Percentiles rank a stretch among this genome's conserved stretches.
phyloP scores from a whole-genome alignment of 2,113 vertebrate genomes.

The Brachypodius melanocephalos region DNA sequence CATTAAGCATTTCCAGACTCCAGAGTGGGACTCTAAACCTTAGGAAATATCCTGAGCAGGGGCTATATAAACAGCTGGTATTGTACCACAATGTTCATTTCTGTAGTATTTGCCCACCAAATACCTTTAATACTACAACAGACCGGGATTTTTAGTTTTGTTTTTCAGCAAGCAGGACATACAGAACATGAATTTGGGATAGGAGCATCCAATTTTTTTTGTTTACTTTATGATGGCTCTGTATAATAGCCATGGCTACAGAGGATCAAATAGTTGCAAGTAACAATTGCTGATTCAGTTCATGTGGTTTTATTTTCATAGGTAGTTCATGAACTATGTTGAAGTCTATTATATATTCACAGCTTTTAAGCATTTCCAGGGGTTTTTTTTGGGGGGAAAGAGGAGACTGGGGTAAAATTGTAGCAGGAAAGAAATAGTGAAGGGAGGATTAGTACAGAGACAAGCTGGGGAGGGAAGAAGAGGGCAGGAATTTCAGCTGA shows the following conservation, averaged over 20 bases:
- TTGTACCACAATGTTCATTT: not conserved
- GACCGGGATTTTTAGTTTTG: not conserved
- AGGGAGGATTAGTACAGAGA: not conserved
- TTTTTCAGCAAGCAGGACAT: not conserved
- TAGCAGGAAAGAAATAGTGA: not conserved
- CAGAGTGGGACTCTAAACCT: not conserved
- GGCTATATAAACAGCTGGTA: not conserved
- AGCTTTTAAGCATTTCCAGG: not conserved
- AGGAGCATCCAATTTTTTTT: not conserved
- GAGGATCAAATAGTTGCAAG: not conserved
- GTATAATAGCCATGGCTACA: not conserved
- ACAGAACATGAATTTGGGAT: not conserved
- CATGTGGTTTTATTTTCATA: not conserved
- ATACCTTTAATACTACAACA: not conserved
- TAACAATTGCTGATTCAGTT: not conserved
- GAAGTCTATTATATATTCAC: not conserved
- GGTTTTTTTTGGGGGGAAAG: accelerated
- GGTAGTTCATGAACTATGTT: not conserved
- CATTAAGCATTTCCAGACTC: not conserved
- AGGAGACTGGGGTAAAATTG: not conserved
- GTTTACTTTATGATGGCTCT: not conserved
- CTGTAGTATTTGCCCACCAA: not conserved
- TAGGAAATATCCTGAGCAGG: not conserved
- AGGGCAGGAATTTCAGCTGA: not conserved
- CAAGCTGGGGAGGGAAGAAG: not conserved